Base-by-base conservation (phyloP, 2,797 vertebrate genomes). In the Silurus lanzhouensis region DNA sequence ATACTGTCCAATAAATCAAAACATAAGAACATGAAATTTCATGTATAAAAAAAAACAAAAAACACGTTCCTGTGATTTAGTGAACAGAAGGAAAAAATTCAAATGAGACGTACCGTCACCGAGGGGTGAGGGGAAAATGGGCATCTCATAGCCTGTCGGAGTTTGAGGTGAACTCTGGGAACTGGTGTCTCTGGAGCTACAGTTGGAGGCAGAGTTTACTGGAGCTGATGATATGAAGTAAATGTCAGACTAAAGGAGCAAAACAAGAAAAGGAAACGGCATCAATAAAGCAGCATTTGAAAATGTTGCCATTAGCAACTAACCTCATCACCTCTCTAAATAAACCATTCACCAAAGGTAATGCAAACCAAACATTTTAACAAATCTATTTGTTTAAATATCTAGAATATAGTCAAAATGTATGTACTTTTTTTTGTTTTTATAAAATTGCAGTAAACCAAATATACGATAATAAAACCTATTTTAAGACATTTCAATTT, bases 121-220 rank as follows among this genome's bases (percentile, higher is more conserved):
- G 70, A 96, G 95, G 1, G 96, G 95, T 63, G 95, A 95, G 82
- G 96, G 96, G 91, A 97, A 96, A 86, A 96, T 93, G 1, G 96
- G 94, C 91, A 96, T 94, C 89, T 99, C 97, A 0, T 96, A 96
- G 90, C 95, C 94, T 0, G 96, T 96, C 0, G 96, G 97, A 4
- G 97, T 98, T 94, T 98, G 97, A 13, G 98, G 97, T 89, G 97
- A 98, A 91, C 93, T 97, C 89, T 96, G 97, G 83, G 96, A 97
- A 85, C 95, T 97, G 90, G 96, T 95, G 90, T 97, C 97, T 92
- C 96, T 96, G 15, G 97, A 98, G 88, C 95, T 98, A 93, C 95
- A 95, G 91, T 95, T 96, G 79, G 97, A 98, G 5, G 96, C 95
- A 74, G 95, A 96, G 17, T 92, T 96, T 91, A 96, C 95, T 0